Percentiles rank a stretch among this genome's conserved stretches.
phyloP scores from a whole-genome alignment of 2,888 invertebrate species.

The Megaustenia siamemsis region DNA sequence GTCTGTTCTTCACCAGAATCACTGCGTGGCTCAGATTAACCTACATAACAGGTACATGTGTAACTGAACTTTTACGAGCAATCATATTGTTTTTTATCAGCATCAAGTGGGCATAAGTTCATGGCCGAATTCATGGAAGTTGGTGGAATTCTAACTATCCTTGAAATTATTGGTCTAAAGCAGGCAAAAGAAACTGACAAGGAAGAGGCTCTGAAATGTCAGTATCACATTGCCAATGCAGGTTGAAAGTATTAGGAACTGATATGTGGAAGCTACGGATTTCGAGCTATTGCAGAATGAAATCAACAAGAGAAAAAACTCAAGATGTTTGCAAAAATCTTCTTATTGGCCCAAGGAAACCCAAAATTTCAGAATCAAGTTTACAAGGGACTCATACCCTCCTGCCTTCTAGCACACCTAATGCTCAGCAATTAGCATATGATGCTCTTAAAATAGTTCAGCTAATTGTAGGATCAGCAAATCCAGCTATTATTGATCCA shows the following conservation, averaged over 20 bases:
- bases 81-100: slow-evolving; percentile 78
- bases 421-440: slow-evolving; percentile 80
- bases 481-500: slow-evolving; percentile 78
- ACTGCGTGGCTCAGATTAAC: slow-evolving; percentile 79
- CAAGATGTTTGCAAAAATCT: slow-evolving; percentile 78
- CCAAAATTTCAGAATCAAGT: slow-evolving; percentile 79
- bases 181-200: slow-evolving; percentile 79
- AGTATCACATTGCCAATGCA: slow-evolving; percentile 77
- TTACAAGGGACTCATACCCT: slow-evolving; percentile 80
- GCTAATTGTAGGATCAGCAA: slow-evolving; percentile 77
- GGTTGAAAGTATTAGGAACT: slow-evolving; percentile 80
- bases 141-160: slow-evolving; percentile 78
- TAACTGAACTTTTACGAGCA: slow-evolving; percentile 78
- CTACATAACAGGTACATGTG: slow-evolving; percentile 79
- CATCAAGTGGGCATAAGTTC: slow-evolving; percentile 80
- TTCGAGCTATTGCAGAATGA: slow-evolving; percentile 80
- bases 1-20: slow-evolving; percentile 78
- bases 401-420: slow-evolving; percentile 79
- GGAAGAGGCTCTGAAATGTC: slow-evolving; percentile 74
- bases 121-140: slow-evolving; percentile 80
- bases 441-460: slow-evolving; percentile 78
- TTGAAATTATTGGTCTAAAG: slow-evolving; percentile 79
- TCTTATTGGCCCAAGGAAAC: slow-evolving; percentile 78
- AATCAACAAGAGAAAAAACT: slow-evolving; percentile 78
- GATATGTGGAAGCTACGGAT: slow-evolving; percentile 80